Evolutionary conservation across 2,113 vertebrate genomes (phyloP).

Genomic region (Nipponia nippon): DNA sequence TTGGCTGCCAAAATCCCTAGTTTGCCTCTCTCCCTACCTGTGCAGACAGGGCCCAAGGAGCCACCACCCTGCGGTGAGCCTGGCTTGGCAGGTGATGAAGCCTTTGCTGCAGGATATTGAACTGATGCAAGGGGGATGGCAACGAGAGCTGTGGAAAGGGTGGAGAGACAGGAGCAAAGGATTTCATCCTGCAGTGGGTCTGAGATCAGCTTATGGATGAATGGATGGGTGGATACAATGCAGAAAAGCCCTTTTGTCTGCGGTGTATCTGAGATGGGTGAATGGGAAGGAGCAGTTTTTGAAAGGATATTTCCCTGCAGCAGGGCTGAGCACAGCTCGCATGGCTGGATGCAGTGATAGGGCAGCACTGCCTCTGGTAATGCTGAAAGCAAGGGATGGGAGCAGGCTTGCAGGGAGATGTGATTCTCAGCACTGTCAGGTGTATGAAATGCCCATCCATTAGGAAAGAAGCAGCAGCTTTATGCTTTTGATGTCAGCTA

Average conservation of each 20-base stretch:
- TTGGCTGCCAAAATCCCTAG: neutral
- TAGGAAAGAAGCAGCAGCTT: neutral
- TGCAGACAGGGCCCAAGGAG: neutral
- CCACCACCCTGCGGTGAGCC: neutral
- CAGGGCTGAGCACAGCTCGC: neutral
- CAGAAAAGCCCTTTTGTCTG: neutral
- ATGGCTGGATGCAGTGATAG: neutral
- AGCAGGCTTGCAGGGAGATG: neutral
- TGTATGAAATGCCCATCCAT: neutral
- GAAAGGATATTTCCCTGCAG: neutral
- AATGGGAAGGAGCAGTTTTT: neutral
- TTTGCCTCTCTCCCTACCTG: neutral
- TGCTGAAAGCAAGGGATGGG: neutral
- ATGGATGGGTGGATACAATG: neutral
- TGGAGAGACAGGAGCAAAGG: neutral
- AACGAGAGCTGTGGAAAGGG: neutral
- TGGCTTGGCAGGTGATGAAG: neutral
- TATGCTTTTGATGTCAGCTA: slow-evolving; percentile 34
- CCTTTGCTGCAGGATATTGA: neutral
- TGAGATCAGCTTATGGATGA: neutral
- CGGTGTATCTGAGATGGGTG: neutral
- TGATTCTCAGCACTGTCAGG: neutral
- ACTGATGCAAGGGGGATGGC: neutral
- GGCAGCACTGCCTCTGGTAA: neutral
- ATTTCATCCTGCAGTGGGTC: neutral